Evolutionary conservation across 2,797 vertebrate species (phyloP).

Genomic region (Sciaenops ocellatus): DNA sequence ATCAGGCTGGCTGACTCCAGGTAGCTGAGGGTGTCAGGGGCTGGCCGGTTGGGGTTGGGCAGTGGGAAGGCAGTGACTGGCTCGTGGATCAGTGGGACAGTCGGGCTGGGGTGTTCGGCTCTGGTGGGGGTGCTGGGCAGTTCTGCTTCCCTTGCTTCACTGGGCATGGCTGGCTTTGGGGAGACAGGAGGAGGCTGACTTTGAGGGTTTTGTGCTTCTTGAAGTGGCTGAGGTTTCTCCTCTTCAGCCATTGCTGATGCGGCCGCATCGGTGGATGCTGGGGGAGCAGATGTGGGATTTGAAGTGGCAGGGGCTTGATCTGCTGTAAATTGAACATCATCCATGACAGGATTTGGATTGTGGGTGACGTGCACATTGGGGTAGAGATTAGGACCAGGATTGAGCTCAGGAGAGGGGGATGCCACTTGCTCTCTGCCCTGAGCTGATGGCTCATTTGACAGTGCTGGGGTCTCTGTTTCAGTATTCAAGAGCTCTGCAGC

Average conservation of each 20-base stretch:
- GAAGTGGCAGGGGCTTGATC: constrained; percentile 51
- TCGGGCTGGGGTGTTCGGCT: constrained; percentile 65
- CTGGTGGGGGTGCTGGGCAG: constrained; percentile 57
- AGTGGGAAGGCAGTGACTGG: constrained; percentile 49
- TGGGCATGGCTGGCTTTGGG: constrained; percentile 53
- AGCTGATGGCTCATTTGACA: constrained; percentile 33
- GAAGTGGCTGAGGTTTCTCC: constrained; percentile 53
- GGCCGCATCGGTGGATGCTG: constrained; percentile 3
- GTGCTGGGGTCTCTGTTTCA: not conserved
- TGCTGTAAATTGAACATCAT: constrained; percentile 28
- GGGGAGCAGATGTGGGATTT: constrained; percentile 42
- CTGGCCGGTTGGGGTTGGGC: constrained; percentile 67
- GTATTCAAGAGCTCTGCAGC: constrained; percentile 24
- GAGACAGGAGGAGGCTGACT: constrained; percentile 48
- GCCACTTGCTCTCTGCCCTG: constrained; percentile 34
- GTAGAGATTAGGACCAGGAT: constrained; percentile 78
- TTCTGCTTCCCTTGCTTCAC: constrained; percentile 48
- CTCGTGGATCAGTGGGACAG: constrained; percentile 82
- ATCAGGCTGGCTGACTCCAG: constrained; percentile 93
- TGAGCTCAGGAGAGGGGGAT: constrained; percentile 65
- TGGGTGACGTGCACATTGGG: constrained; percentile 75
- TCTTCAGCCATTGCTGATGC: constrained; percentile 35
- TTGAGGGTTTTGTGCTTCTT: constrained; percentile 61
- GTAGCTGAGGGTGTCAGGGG: constrained; percentile 90
- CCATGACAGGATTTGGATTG: constrained; percentile 65